Evolutionary conservation across 2,888 invertebrate species (phyloP), one percentile per base, ranked within the genome.

Genomic region (Masnerella sp.): DNA sequence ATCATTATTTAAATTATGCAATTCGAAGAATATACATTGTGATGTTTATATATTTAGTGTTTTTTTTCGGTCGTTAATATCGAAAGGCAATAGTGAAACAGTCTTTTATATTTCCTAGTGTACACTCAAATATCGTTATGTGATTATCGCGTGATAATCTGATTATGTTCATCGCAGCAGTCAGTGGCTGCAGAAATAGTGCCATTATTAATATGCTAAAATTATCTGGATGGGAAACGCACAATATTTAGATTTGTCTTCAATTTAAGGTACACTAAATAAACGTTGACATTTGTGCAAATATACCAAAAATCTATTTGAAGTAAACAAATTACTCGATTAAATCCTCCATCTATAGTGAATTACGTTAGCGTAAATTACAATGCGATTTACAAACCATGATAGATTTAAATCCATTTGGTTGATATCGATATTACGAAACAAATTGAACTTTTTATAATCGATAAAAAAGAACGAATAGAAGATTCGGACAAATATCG

Each of bases 111-210:
- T n/a, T n/a, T n/a, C n/a, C n/a, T n/a, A n/a, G n/a, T 61, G 68
- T 58, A 61, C 52, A 36, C 54, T 64, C 30, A 61, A 68, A 73
- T 68, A 68, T 73, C 67, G 67, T 52, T 73, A 62, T 18, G 68
- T 68, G 68, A 74, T 74, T 74, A 74, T 74, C 68, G 68, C 40
- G 17, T 34, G 68, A 64, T 74, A 68, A 73, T 73, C 73, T 61
- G 73, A 67, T 73, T 56, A 73, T 43, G 56, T 62, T 54, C 51
- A 68, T 73, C 49, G 40, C 28, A 22, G 43, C 20, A 43, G 45
- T 56, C 34, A 36, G 49, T 51, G 47, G 22, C 43, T 62, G 51
- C 51, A 18, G 51, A 62, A 68, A 54, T 18, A 22, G 12, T 32
- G 20, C 8, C 20, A 36, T 45, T 49, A 56, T 61, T 62, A 54